Percentiles rank a stretch among this genome's conserved stretches.
These are phyloP conservation scores for Vulpes vulpes DNA, from an alignment of 2,113 vertebrate species.

Conservation along the genomic window DNA sequence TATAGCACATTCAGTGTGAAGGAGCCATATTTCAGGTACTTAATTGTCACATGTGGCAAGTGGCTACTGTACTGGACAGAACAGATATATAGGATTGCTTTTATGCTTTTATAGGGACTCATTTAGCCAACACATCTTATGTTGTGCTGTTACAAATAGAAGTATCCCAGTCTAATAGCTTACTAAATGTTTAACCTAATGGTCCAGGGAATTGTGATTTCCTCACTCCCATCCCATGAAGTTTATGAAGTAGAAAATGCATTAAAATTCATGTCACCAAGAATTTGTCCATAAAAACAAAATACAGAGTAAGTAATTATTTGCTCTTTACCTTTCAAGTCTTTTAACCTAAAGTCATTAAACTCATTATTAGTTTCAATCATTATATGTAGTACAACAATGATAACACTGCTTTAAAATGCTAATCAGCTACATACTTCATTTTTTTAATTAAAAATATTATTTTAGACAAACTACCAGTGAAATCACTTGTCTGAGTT, in stretches of 20 bases:
- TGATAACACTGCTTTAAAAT: constrained; percentile 38
- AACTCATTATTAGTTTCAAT: constrained; percentile 32
- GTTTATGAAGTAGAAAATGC: constrained; percentile 64
- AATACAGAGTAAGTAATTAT: not conserved
- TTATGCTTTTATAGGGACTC: not conserved
- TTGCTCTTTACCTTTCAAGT: constrained; percentile 46
- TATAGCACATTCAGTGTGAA: not conserved
- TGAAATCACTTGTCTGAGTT: constrained; percentile 27
- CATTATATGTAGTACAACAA: not conserved
- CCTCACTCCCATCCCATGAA: not conserved
- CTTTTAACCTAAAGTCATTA: constrained; percentile 47
- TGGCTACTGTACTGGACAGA: not conserved
- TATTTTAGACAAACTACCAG: not conserved
- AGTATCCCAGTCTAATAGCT: not conserved
- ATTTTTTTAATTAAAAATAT: constrained; percentile 53
- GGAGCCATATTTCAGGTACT: not conserved
- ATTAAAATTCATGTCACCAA: constrained; percentile 42
- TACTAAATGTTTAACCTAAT: constrained; percentile 31
- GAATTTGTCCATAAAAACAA: constrained; percentile 60
- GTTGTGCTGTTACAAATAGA: not conserved
- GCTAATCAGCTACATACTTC: not conserved
- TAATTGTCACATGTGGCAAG: not conserved
- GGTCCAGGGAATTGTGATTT: constrained; percentile 16
- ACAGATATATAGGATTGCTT: not conserved
- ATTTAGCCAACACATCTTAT: not conserved